Percentiles rank a stretch among this genome's conserved stretches.
Conservation (phyloP, 2,888 invertebrate species). For the Belgica antarctica region DNA sequence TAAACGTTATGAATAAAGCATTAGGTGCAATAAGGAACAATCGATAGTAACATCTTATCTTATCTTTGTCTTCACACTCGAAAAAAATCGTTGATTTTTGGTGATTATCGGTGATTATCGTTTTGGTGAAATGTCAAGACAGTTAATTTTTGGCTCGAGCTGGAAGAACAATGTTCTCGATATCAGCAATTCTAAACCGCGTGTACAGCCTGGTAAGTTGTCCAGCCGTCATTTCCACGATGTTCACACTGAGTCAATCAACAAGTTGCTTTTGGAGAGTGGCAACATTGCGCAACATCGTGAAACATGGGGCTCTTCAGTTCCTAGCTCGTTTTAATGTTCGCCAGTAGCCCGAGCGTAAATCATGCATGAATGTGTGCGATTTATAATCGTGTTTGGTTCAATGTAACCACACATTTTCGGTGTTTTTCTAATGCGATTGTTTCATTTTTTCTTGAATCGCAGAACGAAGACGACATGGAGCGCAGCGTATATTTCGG, state of each 20-base stretch:
- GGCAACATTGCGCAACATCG: neutral
- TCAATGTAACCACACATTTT: neutral
- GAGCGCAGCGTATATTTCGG: slow-evolving; percentile 50
- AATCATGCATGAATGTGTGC: neutral
- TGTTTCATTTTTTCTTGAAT: neutral
- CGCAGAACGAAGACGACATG: slow-evolving; percentile 23
- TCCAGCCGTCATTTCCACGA: neutral
- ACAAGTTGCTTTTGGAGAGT: no score
- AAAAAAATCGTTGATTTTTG: no score
- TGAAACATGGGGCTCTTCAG: no score
- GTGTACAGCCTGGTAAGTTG: neutral
- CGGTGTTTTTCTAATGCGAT: no score
- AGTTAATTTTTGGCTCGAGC: neutral
- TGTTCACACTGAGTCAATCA: neutral
- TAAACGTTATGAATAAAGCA: no score
- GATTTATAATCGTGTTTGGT: neutral
- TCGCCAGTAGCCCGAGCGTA: neutral
- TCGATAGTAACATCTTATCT: no score
- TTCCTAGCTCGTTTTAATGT: no score
- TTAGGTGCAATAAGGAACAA: no score
- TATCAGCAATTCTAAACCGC: neutral
- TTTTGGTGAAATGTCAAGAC: no score
- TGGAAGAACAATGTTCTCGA: neutral
- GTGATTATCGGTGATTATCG: no score
- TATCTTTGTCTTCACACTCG: no score